Evolutionary conservation across 2,888 invertebrate genomes (phyloP), one percentile per base, ranked within the genome.

Genomic region (Dynastes maya): DNA sequence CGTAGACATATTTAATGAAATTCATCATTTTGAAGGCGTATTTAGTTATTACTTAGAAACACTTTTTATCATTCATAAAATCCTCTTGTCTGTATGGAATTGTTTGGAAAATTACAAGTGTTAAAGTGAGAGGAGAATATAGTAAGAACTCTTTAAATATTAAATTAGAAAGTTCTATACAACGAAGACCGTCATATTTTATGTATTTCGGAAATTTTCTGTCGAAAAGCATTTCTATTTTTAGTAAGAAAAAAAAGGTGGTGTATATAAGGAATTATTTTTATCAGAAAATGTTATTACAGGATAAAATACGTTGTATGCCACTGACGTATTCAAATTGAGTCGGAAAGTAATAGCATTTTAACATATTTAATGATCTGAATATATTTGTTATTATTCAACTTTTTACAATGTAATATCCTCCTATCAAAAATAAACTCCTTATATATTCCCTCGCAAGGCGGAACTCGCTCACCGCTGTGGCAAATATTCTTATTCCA

Each of bases 401-500:
- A n/a, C 16, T 67, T 67, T 67, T 67, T 67, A 67, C 67, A 49
- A 27, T 29, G 29, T 63, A 63, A 63, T 63, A 63, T 63, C 63
- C 63, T 29, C 64, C 64, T 64, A 32, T 64, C 37, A n/a, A 64
- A 64, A 64, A 64, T 64, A 64, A 64, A 27, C 64, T 40, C 32
- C 64, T 64, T 64, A 49, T 49, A 45, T 67, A 67, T 45, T 67
- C 40, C 22, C 67, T 49, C 67, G 67, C 3, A 40, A 45, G 29
- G 9, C 61, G 61, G 29, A 27, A 61, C 61, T 8, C 9, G 29
- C 29, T 27, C 61, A 22, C 40, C n/a, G 64, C 76, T n/a, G n/a
- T 37, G 64, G 76, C 76, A 76, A 76, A 76, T 64, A 65, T 55
- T 55, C 71, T 37, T 53, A 71, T 76, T 76, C 76, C 61, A 65